A percentile compares a stretch with the other conserved stretches of the same genome.
phyloP scores from a whole-genome alignment of 2,888 invertebrate genomes.

The Leucophora obtusa region DNA sequence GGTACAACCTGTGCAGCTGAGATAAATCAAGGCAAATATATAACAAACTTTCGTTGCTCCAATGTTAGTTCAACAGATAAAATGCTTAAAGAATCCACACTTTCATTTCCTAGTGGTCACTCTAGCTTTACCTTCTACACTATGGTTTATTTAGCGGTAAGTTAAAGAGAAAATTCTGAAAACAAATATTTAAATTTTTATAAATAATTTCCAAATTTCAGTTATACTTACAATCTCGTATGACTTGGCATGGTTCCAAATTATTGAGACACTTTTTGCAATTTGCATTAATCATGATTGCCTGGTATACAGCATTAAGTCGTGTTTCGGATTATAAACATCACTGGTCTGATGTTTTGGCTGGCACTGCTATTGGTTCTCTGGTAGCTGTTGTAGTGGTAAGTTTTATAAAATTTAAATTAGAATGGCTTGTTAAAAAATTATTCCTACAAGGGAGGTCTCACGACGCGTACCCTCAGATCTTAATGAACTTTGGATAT shows the following conservation, averaged over 20 bases:
- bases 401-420: slow-evolving; percentile 76
- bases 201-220: slow-evolving; percentile 75
- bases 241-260: slow-evolving; percentile 89
- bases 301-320: slow-evolving; percentile 93
- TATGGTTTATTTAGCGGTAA: slow-evolving; percentile 91
- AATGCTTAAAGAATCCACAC: slow-evolving; percentile 86
- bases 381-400: slow-evolving; percentile 85
- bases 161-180: slow-evolving; percentile 73
- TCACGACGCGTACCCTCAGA: too few species aligned
- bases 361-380: slow-evolving; percentile 87
- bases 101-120: slow-evolving; percentile 95
- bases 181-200: neutral
- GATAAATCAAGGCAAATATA: slow-evolving; percentile 83
- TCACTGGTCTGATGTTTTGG: slow-evolving; percentile 97
- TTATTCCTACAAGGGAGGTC: too few species aligned
- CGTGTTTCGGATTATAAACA: slow-evolving; percentile 97
- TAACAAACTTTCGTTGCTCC: slow-evolving; percentile 85
- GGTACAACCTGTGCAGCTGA: slow-evolving; percentile 80
- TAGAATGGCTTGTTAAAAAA: too few species aligned
- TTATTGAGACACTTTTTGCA: slow-evolving; percentile 92
- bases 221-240: slow-evolving; percentile 92
- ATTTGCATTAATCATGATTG: slow-evolving; percentile 86
- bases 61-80: slow-evolving; percentile 79
- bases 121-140: slow-evolving; percentile 93
- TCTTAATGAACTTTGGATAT: too few species aligned